Conservation (phyloP, 2,888 invertebrate species). For the Tiliacea citrago region DNA sequence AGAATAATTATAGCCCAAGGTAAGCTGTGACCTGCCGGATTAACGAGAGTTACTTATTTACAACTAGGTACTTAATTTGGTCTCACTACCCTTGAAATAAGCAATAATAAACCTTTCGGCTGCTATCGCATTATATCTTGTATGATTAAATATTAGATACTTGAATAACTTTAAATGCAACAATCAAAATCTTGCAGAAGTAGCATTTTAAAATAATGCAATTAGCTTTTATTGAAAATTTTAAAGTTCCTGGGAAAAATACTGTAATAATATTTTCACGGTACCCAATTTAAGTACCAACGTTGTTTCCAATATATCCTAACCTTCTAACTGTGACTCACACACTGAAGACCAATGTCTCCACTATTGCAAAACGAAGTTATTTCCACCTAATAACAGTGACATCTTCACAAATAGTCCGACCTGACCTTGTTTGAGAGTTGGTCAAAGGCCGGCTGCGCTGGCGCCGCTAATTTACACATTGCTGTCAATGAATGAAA, state of each 20-base stretch:
- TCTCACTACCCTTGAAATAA: background rate
- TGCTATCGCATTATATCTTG: background rate
- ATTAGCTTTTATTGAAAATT: too few species aligned
- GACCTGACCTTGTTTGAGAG: conserved; percentile 45
- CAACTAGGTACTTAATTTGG: background rate
- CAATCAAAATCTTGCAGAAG: too few species aligned
- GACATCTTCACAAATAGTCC: conserved; percentile 33
- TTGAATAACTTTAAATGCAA: too few species aligned
- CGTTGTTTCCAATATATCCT: background rate
- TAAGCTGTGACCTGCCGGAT: too few species aligned
- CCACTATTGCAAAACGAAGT: conserved; percentile 41
- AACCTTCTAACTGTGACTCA: conserved; percentile 34
- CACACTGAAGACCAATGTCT: conserved; percentile 11
- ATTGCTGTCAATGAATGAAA: conserved; percentile 44
- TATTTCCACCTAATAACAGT: conserved; percentile 50
- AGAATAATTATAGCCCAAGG: too few species aligned
- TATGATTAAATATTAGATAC: background rate
- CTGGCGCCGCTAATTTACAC: conserved; percentile 53
- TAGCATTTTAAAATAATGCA: too few species aligned
- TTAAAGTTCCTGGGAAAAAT: background rate
- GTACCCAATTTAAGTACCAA: too few species aligned
- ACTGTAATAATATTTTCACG: background rate
- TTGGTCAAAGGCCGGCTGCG: conserved; percentile 46
- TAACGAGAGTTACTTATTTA: background rate
- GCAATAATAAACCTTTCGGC: background rate